Conservation (phyloP, 2,113 vertebrate genomes). For the Seriola dumerili region DNA sequence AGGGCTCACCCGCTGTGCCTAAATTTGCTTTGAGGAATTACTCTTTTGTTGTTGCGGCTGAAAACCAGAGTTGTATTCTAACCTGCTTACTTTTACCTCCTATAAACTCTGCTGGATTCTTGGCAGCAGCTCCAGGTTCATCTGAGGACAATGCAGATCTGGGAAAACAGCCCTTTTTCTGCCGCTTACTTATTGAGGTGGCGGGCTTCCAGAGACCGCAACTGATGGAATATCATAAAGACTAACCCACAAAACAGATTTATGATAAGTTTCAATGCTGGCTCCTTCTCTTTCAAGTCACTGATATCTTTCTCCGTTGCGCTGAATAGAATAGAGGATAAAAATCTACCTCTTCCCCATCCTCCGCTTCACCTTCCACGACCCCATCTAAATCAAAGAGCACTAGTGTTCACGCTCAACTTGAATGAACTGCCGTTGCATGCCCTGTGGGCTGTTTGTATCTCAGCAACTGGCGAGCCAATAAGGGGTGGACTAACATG, state of each 20-base stretch:
- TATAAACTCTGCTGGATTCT: conserved; percentile 80
- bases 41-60: conserved; percentile 62
- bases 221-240: conserved; percentile 77
- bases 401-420: conserved; percentile 71
- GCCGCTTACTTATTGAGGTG: conserved; percentile 81
- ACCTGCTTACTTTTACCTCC: conserved; percentile 80
- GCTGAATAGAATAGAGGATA: conserved; percentile 49
- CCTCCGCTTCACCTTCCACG: conserved; percentile 63
- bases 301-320: conserved; percentile 58
- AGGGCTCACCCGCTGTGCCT: conserved; percentile 65
- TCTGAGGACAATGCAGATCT: conserved; percentile 82
- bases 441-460: conserved; percentile 66
- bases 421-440: conserved; percentile 74
- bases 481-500: conserved; percentile 45
- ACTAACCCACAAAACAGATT: conserved; percentile 70
- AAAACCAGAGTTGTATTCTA: conserved; percentile 75
- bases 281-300: conserved; percentile 68
- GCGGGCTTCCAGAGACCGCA: conserved; percentile 78
- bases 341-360: conserved; percentile 64
- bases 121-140: conserved; percentile 83
- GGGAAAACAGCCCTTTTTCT: conserved; percentile 76
- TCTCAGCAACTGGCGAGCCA: conserved; percentile 64
- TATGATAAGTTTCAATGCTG: conserved; percentile 68
- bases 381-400: conserved; percentile 74
- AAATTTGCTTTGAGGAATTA: conserved; percentile 67